These are phyloP conservation scores for Saccopteryx leptura DNA, from an alignment of 2,113 vertebrate species.

Conservation along the genomic window DNA sequence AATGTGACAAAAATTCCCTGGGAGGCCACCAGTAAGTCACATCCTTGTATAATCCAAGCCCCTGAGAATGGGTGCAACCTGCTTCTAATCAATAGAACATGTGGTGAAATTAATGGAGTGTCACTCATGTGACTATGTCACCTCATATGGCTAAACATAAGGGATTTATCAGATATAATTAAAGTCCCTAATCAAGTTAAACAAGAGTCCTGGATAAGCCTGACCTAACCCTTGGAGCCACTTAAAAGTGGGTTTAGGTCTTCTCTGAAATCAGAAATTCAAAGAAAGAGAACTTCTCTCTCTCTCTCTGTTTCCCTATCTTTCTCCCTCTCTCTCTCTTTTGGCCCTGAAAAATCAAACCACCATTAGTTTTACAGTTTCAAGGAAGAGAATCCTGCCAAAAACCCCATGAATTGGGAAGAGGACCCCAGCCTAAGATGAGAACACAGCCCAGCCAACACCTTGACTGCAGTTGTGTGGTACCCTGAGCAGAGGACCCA, in stretches of 20 bases:
- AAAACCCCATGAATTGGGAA: neutral
- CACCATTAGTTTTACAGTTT: fast-evolving
- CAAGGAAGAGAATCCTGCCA: neutral
- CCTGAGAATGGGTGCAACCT: neutral
- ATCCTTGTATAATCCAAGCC: neutral
- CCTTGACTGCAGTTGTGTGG: neutral
- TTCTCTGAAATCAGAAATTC: neutral
- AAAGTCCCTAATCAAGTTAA: neutral
- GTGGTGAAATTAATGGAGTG: neutral
- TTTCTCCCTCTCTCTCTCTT: too few species aligned
- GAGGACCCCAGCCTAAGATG: neutral
- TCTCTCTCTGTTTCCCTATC: neutral
- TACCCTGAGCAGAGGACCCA: neutral
- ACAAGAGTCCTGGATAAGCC: neutral
- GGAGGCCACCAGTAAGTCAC: neutral
- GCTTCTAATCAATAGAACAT: neutral
- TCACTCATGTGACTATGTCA: neutral
- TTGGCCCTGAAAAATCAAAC: neutral
- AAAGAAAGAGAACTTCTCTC: neutral
- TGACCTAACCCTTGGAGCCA: neutral
- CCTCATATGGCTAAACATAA: neutral
- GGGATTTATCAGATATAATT: neutral
- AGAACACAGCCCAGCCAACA: neutral
- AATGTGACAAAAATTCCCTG: neutral
- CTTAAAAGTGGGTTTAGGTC: neutral